Base-by-base conservation (phyloP, 2,888 invertebrate genomes). In the Pseudeuparius sepicola region DNA sequence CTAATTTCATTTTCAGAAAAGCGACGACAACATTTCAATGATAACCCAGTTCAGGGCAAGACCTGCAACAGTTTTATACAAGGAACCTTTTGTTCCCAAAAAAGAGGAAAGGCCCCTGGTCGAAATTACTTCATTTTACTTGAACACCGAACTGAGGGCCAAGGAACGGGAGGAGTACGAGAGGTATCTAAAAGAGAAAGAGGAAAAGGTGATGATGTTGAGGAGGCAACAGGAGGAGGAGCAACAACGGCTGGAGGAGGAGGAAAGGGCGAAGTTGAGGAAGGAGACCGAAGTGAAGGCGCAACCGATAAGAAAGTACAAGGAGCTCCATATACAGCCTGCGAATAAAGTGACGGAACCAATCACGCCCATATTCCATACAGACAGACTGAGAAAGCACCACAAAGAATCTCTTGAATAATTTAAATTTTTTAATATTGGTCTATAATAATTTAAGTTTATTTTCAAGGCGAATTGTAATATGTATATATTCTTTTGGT, bases 101-200 rank as follows among this genome's bases (percentile, higher is more conserved):
- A 65, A 67, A 34, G 58, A 64, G 11, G 58, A 63, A 12, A 57
- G 61, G 17, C 65, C 69, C 2, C 41, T 66, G 4, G 47, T 63
- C 0, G 67, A 65, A 51, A 51, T 63, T 4, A 58, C 58, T 7
- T 73, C 72, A 17, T 73, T 81, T 58, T 59, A 66, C 3, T 56
- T 84, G n/a, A 71, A 71, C 31, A 76, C 79, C 2, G 75, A 77
- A 37, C 67, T 67, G 40, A 59, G 84, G 36, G 75, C 75, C 0
- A 66, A 61, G 7, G 72, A 79, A 39, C 60, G 81, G 17, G 68
- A 68, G 27, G 66, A 64, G 24, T 80, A 72, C 59, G 74, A 81
- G 1, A 62, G 67, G 17, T 57, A 59, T 24, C 43, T 73, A 2
- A 73, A 68, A 50, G 71, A 73, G 42, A 66, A 66, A 28, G 67